Conservation (phyloP, 1,140 invertebrate genomes). For the Anadara kagoshimensis region DNA sequence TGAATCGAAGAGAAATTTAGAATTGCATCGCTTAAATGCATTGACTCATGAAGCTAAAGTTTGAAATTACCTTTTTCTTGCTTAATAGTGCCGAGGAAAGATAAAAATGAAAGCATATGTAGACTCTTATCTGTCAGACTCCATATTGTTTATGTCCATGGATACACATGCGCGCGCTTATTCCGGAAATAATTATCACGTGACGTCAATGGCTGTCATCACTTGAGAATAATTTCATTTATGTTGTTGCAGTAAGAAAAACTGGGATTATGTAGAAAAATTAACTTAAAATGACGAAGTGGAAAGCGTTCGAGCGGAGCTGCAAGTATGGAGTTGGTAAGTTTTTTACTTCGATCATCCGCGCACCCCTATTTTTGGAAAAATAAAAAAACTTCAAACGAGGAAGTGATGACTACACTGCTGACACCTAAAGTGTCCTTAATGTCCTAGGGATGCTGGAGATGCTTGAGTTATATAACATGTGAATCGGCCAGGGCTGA, state of each 20-base stretch:
- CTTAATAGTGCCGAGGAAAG: too few relatives aligned
- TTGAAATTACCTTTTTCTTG: too few relatives aligned
- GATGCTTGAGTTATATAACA: too few relatives aligned
- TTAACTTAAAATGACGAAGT: slow-evolving; percentile 47
- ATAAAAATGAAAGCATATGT: neutral
- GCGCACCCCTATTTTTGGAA: neutral
- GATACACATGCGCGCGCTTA: slow-evolving; percentile 45
- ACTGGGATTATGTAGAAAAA: neutral
- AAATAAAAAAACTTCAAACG: neutral
- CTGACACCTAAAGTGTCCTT: slow-evolving; percentile 8
- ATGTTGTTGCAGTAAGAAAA: slow-evolving; percentile 7
- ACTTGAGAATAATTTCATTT: slow-evolving; percentile 4
- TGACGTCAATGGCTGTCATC: slow-evolving; percentile 51
- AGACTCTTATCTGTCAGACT: slow-evolving; percentile 14
- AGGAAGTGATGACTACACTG: neutral
- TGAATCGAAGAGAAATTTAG: too few relatives aligned
- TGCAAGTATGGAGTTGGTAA: slow-evolving; percentile 62
- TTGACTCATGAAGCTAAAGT: too few relatives aligned
- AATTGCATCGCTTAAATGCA: too few relatives aligned
- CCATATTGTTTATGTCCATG: slow-evolving; percentile 51
- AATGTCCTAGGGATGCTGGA: neutral
- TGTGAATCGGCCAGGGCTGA: too few relatives aligned
- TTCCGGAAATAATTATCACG: slow-evolving; percentile 51
- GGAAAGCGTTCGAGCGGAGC: slow-evolving; percentile 52
- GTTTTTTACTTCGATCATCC: slow-evolving; percentile 3